Conservation (phyloP, 2,888 invertebrate species). For the Leptogaster cylindrica region DNA sequence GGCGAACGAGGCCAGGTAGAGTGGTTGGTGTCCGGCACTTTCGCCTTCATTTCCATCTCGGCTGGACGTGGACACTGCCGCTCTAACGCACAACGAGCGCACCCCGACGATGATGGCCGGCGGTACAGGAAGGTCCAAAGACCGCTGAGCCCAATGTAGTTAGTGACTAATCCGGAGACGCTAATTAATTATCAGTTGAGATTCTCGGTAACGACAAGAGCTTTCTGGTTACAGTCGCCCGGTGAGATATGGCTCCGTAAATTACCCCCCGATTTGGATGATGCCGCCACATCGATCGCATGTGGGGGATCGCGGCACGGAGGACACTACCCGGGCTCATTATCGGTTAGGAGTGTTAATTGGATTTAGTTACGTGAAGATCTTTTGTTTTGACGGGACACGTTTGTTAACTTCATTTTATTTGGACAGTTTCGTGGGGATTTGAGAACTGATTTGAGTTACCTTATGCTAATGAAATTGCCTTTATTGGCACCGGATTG, state of each 20-base stretch:
- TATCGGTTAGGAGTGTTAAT: slow-evolving; percentile 43
- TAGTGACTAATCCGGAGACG: slow-evolving; percentile 44
- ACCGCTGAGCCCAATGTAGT: not conserved
- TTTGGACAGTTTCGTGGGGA: slow-evolving; percentile 12
- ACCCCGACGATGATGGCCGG: not conserved
- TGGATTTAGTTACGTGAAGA: slow-evolving; percentile 42
- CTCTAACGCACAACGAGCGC: slow-evolving; percentile 26
- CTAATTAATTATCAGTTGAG: slow-evolving; percentile 43
- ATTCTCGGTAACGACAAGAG: slow-evolving; percentile 42
- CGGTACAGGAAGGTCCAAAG: not conserved
- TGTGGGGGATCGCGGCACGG: slow-evolving; percentile 12
- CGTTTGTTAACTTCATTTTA: slow-evolving; percentile 10
- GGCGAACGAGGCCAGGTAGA: slow-evolving; percentile 4
- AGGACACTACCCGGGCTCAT: slow-evolving; percentile 13
- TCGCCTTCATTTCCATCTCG: no score
- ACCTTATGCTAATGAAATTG: slow-evolving; percentile 10
- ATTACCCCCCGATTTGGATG: slow-evolving; percentile 41
- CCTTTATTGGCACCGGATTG: no score
- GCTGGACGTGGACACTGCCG: no score
- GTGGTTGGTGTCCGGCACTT: not conserved
- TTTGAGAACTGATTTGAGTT: not conserved
- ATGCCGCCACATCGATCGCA: slow-evolving; percentile 14
- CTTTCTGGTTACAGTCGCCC: slow-evolving; percentile 43
- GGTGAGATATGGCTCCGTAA: slow-evolving; percentile 46
- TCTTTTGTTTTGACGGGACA: slow-evolving; percentile 26